Base-by-base conservation (phyloP, 2,113 vertebrate species). In the Pituophis catenifer region DNA sequence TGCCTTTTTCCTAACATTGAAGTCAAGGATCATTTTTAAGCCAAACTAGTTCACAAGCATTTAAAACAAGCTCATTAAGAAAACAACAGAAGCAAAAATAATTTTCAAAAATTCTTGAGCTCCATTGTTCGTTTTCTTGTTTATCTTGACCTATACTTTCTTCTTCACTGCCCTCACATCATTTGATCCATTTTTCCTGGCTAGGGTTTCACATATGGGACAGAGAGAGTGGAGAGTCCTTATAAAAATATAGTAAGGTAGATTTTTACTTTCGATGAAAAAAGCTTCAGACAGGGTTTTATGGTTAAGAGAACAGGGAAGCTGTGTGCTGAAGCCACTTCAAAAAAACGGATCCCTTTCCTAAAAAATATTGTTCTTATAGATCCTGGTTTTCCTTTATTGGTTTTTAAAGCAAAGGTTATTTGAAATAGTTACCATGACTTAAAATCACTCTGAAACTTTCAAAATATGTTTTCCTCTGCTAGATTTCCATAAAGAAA, bases 51-150 rank as follows among this genome's bases (percentile, higher is more conserved):
- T 92, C 33, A 50, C 38, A 48, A 86, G 10, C 38, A 57, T 81
- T 54, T 88, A 90, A 86, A 90, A 90, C 48, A 65, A 86, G 23
- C 50, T 94, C 57, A 89, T 70, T 89, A 89, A 85, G 93, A 89
- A 94, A 89, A 54, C 5, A 91, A 85, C 70, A 65, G 44, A 90
- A 21, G 11, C 2, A 2, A 50, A 92, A 86, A n/a, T 59, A 59
- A 50, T 54, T 48, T 12, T 65, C 62, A 33, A 33, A 75, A 75
- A 33, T 33, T 23, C 55, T 86, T 55, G 57, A 29, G 23, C 13
- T 59, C 8, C 19, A 57, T 91, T 21, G 70, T 29, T 88, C 23
- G 50, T 75, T 70, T 57, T 81, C 29, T 50, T 59, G 57, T n/a
- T 89, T 58, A 15, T 85, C 17, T 89, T 54, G 11, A 81, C 44